A percentile compares a stretch with the other conserved stretches of the same genome.
phyloP scores from a whole-genome alignment of 2,888 invertebrate genomes.

The Kuschelorhynchus macadamiae region DNA sequence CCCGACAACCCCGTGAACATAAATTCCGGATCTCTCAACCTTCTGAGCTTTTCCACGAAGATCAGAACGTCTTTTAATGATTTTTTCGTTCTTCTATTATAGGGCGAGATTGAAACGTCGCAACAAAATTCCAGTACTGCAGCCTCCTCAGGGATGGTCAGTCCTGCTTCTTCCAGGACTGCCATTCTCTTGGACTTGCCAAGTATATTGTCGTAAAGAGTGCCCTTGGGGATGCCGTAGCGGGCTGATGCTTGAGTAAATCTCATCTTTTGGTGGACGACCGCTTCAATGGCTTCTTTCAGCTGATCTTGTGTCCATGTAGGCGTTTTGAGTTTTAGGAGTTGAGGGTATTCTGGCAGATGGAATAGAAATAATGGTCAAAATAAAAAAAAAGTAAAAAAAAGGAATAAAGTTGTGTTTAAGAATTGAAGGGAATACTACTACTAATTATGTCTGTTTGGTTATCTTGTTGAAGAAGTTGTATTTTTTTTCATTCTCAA shows the following conservation, averaged over 20 bases:
- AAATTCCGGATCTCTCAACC: conserved; percentile 75
- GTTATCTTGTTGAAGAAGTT: too few species aligned
- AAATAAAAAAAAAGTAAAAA: conserved; percentile 3
- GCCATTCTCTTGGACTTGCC: conserved; percentile 85
- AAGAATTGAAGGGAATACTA: too few species aligned
- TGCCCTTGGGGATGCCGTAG: conserved; percentile 83
- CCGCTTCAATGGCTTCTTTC: conserved; percentile 82
- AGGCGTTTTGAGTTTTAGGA: conserved; percentile 81
- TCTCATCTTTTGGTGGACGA: conserved; percentile 82
- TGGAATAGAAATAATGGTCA: not conserved
- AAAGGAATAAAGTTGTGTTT: too few species aligned
- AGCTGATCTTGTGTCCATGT: conserved; percentile 83
- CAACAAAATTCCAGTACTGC: conserved; percentile 81
- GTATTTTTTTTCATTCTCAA: too few species aligned
- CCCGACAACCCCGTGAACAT: conserved; percentile 80
- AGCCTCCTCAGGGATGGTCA: conserved; percentile 75
- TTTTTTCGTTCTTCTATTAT: conserved; percentile 81
- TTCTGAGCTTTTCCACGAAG: conserved; percentile 77
- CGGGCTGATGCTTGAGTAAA: conserved; percentile 82
- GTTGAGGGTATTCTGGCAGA: conserved; percentile 73
- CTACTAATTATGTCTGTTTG: too few species aligned
- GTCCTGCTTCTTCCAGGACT: conserved; percentile 78
- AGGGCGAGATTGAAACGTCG: conserved; percentile 78
- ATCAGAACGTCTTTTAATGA: conserved; percentile 75
- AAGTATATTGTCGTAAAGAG: conserved; percentile 83